These are phyloP conservation scores for Apteryx owenii DNA, from an alignment of 2,113 vertebrate genomes.

Conservation along the genomic window DNA sequence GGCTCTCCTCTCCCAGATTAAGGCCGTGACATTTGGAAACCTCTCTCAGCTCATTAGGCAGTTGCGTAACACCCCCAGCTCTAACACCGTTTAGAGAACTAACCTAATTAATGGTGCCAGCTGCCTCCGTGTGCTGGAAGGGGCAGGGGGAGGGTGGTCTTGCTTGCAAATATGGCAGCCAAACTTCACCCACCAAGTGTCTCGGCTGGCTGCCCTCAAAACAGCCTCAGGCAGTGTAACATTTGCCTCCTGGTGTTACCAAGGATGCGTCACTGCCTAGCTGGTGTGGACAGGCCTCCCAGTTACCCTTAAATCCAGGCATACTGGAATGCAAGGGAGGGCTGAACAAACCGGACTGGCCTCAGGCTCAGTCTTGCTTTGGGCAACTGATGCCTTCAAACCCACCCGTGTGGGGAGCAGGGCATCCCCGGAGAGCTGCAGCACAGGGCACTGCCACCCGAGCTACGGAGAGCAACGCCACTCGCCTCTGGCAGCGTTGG, in stretches of 20 bases:
- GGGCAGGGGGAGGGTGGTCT: neutral
- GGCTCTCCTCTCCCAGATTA: constrained; percentile 56
- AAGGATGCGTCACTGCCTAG: neutral
- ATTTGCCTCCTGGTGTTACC: neutral
- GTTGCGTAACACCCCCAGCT: constrained; percentile 35
- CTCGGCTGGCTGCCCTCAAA: neutral
- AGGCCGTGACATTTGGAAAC: constrained; percentile 57
- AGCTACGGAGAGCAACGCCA: too few species aligned
- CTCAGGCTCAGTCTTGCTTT: neutral
- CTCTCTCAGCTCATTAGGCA: constrained; percentile 68
- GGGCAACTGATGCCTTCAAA: neutral
- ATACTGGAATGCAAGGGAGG: neutral
- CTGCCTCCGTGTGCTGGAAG: constrained; percentile 17
- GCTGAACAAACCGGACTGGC: neutral
- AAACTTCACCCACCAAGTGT: neutral
- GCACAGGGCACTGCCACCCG: neutral
- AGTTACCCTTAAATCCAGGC: neutral
- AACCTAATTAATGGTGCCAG: constrained; percentile 56
- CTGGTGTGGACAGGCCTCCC: accelerated
- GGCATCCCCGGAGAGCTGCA: neutral
- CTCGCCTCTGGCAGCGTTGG: too few species aligned
- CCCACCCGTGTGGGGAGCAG: neutral
- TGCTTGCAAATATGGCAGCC: neutral
- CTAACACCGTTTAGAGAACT: constrained; percentile 24
- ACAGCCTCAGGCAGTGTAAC: neutral